Evolutionary conservation across 35 echinoderm and acorn worm species (phyloP).

Genomic region (Strongylocentrotus purpuratus): DNA sequence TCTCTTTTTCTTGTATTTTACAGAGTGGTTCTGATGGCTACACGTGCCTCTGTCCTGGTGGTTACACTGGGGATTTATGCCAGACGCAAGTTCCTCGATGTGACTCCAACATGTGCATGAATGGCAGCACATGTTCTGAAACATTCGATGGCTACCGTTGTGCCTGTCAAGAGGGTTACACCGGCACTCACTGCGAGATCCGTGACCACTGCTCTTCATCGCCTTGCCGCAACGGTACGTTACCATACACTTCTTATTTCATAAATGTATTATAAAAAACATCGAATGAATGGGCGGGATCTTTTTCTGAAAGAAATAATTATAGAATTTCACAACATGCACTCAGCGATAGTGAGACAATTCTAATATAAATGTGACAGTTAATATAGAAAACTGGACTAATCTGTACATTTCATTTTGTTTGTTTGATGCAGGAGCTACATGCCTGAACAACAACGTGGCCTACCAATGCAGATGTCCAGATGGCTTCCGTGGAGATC

Average conservation of each 20-base stretch:
- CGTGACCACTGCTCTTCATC: slow-evolving; percentile 59
- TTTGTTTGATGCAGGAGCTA: slow-evolving; percentile 68
- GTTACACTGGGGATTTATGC: slow-evolving; percentile 68
- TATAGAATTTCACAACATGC: background rate
- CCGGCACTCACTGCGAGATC: slow-evolving; percentile 68
- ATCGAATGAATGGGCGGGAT: too few species aligned
- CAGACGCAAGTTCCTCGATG: slow-evolving; percentile 46
- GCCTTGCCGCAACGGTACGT: slow-evolving; percentile 89
- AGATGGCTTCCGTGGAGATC: slow-evolving; percentile 70
- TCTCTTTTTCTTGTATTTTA: background rate
- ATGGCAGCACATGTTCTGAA: slow-evolving; percentile 75
- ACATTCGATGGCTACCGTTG: slow-evolving; percentile 59
- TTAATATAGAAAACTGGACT: background rate
- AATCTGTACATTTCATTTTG: background rate
- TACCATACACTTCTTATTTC: background rate
- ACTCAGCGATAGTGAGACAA: background rate
- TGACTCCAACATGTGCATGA: slow-evolving; percentile 45
- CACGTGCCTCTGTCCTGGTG: slow-evolving; percentile 67
- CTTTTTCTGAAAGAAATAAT: background rate
- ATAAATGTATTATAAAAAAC: background rate
- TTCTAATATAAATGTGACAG: background rate
- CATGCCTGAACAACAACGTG: slow-evolving; percentile 70
- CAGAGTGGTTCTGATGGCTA: slow-evolving; percentile 61
- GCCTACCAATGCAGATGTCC: slow-evolving; percentile 73
- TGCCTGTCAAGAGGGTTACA: slow-evolving; percentile 68